phyloP scores from a whole-genome alignment of 2,797 vertebrate species.

The Lacerta viridis region DNA sequence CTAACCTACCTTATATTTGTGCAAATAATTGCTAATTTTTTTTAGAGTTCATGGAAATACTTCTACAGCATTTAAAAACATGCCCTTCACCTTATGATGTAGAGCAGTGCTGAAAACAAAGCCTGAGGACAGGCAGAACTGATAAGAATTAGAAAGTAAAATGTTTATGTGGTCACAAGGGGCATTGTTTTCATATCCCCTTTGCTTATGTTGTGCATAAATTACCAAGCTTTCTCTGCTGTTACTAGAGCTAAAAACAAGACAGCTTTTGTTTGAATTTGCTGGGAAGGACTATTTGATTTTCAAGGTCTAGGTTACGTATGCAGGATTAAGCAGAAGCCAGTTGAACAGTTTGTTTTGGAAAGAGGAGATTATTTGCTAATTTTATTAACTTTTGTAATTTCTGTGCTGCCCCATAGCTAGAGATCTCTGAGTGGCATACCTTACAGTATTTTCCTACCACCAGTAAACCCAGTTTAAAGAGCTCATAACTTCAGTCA shows the following conservation, averaged over 20 bases:
- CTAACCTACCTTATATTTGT: neutral
- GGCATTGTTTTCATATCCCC: conserved; percentile 69
- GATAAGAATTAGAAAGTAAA: conserved; percentile 74
- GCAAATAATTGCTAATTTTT: neutral
- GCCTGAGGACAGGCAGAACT: conserved; percentile 66
- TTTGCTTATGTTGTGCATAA: conserved; percentile 74
- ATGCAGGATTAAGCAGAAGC: neutral
- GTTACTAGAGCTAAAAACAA: neutral
- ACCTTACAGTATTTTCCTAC: neutral
- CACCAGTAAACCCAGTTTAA: no score
- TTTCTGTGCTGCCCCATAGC: neutral
- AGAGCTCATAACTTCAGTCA: no score
- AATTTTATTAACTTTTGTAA: neutral
- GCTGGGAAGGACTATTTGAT: neutral
- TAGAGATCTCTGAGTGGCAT: neutral
- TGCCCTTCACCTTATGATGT: conserved; percentile 58
- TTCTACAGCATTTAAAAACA: conserved; percentile 59
- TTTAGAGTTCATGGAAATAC: neutral
- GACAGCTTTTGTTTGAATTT: conserved; percentile 1
- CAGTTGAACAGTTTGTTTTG: neutral
- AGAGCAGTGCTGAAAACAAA: conserved; percentile 68
- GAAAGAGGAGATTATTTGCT: neutral
- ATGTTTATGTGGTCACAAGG: conserved; percentile 66
- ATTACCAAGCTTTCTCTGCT: conserved; percentile 54
- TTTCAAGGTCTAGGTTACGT: neutral